phyloP scores from a whole-genome alignment of 2,797 vertebrate genomes.

The Gymnopithys bicolor region DNA sequence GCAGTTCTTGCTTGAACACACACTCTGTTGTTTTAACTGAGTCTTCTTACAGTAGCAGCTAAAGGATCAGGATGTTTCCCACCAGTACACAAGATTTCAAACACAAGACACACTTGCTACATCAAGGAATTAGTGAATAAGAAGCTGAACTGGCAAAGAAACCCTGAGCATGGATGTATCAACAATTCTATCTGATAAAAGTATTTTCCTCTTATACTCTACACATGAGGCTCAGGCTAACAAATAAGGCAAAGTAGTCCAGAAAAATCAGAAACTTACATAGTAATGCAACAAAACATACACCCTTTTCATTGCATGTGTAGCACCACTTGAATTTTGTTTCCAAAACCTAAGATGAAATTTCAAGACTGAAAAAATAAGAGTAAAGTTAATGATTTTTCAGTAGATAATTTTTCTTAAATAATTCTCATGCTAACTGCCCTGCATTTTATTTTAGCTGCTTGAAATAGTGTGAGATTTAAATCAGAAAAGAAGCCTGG shows the following conservation, averaged over 20 bases:
- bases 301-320: background rate
- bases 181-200: background rate
- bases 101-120: background rate
- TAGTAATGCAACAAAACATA: background rate
- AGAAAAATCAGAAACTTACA: background rate
- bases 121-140: background rate
- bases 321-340: background rate
- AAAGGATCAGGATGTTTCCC: background rate
- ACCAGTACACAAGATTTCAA: background rate
- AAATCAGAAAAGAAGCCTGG: background rate
- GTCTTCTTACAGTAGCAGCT: background rate
- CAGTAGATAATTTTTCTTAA: background rate
- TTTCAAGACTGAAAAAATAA: background rate
- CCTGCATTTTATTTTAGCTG: background rate
- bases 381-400: background rate
- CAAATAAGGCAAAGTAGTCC: background rate
- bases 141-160: background rate
- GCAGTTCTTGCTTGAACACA: background rate
- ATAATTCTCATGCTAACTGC: background rate
- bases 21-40: background rate
- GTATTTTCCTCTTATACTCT: background rate
- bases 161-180: background rate
- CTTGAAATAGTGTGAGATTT: background rate
- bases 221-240: slow-evolving; percentile 27
- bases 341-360: background rate